Conservation (phyloP, 1,140 invertebrate species). For the Aporrectodea caliginosa region DNA sequence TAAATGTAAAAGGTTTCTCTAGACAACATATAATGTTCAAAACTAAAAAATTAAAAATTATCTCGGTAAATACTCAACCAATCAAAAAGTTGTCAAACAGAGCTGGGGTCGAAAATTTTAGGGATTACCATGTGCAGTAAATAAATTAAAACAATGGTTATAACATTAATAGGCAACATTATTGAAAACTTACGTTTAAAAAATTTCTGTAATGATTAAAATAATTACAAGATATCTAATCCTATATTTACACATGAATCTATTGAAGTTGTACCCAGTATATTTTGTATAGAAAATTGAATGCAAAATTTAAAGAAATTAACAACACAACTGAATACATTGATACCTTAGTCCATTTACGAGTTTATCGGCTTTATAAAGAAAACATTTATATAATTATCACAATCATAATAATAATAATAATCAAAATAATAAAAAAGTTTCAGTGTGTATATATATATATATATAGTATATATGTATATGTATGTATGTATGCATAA, state of each 20-base stretch:
- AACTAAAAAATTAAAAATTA: background rate
- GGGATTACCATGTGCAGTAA: background rate
- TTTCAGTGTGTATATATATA: background rate
- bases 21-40: no score
- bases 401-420: background rate
- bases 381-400: background rate
- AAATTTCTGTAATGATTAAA: no score
- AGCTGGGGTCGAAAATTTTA: background rate
- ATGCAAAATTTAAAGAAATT: background rate
- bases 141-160: background rate
- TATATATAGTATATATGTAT: no score
- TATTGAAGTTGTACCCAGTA: background rate
- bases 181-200: no score
- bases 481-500: no score
- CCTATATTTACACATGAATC: background rate
- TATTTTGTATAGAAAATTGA: background rate
- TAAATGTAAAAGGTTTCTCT: no score
- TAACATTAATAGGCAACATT: no score
- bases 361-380: background rate
- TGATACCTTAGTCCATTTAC: no score
- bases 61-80: background rate
- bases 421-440: background rate
- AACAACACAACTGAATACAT: no score
- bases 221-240: no score
- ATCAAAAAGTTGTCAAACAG: background rate